Base-by-base conservation (phyloP, 2,113 vertebrate species). In the Parotia lawesii region DNA sequence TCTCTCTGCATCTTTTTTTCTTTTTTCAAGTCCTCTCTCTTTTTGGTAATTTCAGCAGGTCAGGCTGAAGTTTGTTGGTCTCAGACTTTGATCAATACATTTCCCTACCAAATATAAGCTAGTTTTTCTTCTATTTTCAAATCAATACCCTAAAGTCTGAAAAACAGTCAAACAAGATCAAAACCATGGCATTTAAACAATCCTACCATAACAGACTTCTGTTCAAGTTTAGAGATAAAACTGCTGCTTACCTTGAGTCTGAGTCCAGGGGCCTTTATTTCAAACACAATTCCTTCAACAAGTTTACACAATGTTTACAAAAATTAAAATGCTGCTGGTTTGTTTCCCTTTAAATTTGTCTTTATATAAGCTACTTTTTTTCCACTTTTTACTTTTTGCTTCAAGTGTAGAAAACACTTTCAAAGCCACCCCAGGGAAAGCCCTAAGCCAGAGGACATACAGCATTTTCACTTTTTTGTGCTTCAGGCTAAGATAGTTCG, bases 401-500 rank as follows among this genome's bases (percentile, higher is more conserved):
- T 58, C 38, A 38, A 96, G 11, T 51, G 15, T 37, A 83, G 76
- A 82, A 94, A 97, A 93, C 20, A 38, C 62, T 82, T 94, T 93
- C 54, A 74, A 56, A 96, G 76, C 80, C 65, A 89, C 70, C 58
- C 65, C 44, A 82, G 82, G 79, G 83, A 92, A 87, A 84, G 45
- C 23, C n/a, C 40, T 44, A 51, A 87, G 66, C 86, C 93, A 94
- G 62, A 95, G 69, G 85, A 85, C 57, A 89, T 74, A 96, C 24
- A 90, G 28, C 38, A 94, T 96, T 97, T 87, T 77, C 85, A 95
- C 76, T 91, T 96, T 93, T 93, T 90, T 6, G 0, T 81, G 94
- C 96, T 95, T 90, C 89, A 92, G 88, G 87, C 91, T 89, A 87
- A 94, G 72, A 71, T 72, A 83, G 53, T 94, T 97, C 95, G 93